phyloP scores from a whole-genome alignment of 1,140 invertebrate species.

The Thaumatotibia leucotreta region DNA sequence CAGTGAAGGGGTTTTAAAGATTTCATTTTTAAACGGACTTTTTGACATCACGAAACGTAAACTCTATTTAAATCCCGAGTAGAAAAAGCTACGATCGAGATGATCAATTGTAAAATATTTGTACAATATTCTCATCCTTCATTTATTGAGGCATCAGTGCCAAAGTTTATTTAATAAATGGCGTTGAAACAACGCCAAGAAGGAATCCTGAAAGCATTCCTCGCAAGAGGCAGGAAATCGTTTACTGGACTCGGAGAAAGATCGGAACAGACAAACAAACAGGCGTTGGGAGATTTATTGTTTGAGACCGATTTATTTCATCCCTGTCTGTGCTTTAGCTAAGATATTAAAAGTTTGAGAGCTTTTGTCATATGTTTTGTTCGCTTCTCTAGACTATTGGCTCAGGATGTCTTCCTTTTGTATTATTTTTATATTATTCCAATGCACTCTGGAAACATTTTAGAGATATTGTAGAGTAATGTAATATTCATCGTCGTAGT shows the following conservation, averaged over 20 bases:
- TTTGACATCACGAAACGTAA: not conserved
- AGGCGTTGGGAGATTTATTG: not conserved
- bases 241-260: not conserved
- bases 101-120: not conserved
- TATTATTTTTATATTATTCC: too few relatives aligned
- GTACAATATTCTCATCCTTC: not conserved
- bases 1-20: too few relatives aligned
- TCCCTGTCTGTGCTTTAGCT: not conserved
- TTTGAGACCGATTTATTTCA: not conserved
- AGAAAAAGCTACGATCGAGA: too few relatives aligned
- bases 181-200: not conserved
- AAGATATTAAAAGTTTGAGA: not conserved
- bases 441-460: too few relatives aligned
- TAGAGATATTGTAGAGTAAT: too few relatives aligned
- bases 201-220: not conserved
- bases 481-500: too few relatives aligned
- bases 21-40: too few relatives aligned
- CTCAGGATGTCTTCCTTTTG: not conserved
- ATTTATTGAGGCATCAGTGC: not conserved
- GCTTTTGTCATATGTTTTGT: not conserved
- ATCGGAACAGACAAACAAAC: not conserved
- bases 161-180: not conserved
- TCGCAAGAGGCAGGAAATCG: not conserved
- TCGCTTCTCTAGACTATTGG: not conserved
- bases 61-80: too few relatives aligned